Percentiles rank a stretch among this genome's conserved stretches.
phyloP scores from a whole-genome alignment of 2,113 vertebrate genomes.

The Gobius niger region DNA sequence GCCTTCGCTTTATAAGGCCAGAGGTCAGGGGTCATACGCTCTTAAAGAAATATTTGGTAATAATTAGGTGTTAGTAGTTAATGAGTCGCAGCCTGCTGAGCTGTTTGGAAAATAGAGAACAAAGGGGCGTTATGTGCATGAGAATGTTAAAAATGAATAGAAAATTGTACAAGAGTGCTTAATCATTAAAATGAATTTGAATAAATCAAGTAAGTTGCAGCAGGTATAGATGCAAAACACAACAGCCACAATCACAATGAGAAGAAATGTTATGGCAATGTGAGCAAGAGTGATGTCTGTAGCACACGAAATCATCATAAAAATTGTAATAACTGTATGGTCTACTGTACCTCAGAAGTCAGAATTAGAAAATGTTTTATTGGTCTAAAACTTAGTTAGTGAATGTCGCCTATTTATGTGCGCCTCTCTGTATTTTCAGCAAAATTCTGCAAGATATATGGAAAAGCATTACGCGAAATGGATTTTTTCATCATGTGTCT shows the following conservation, averaged over 20 bases:
- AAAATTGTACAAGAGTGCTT: not conserved
- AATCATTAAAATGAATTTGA: not conserved
- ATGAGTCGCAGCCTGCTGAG: slow-evolving; percentile 49
- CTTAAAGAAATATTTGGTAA: slow-evolving; percentile 85
- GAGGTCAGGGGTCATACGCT: slow-evolving; percentile 83
- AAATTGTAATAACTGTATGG: no score
- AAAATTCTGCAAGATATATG: not conserved
- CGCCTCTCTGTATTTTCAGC: not conserved
- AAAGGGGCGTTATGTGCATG: not conserved
- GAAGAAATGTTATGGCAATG: no score
- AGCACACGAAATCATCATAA: no score
- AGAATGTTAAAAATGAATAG: not conserved
- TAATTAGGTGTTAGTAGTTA: slow-evolving; percentile 92
- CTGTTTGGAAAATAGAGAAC: not conserved
- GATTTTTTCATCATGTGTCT: not conserved
- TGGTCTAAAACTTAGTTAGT: no score
- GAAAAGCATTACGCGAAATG: not conserved
- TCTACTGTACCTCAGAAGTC: no score
- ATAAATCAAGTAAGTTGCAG: no score
- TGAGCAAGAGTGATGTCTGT: no score
- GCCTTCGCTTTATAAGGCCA: slow-evolving; percentile 79
- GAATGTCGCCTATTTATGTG: no score
- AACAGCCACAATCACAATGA: no score
- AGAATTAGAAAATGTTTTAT: no score
- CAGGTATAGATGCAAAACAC: no score